Conservation (phyloP, 2,113 vertebrate species). For the Pelmatolapia mariae region DNA sequence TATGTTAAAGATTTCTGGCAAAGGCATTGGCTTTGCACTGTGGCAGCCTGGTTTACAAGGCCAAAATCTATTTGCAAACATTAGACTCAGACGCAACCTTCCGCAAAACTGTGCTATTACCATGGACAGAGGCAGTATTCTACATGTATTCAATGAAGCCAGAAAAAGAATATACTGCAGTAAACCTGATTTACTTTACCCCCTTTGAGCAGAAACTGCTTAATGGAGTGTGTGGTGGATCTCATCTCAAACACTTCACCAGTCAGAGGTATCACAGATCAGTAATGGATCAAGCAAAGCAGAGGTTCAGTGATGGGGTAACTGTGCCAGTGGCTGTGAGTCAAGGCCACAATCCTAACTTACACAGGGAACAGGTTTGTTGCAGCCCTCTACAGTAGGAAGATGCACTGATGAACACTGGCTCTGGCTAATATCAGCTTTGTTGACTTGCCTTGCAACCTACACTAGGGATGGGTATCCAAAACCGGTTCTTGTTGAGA, state of each 20-base stretch:
- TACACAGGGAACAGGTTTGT: not conserved
- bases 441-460: not conserved
- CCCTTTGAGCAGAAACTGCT: not conserved
- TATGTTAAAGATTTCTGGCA: not conserved
- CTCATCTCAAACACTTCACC: not conserved
- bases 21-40: not conserved
- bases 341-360: not conserved
- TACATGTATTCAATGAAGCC: constrained; percentile 15
- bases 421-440: not conserved
- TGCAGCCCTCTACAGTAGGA: not conserved
- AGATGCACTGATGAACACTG: not conserved
- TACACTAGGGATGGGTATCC: too few relatives aligned
- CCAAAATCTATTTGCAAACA: constrained; percentile 29
- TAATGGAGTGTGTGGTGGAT: not conserved
- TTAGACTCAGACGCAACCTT: not conserved
- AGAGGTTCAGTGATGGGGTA: not conserved
- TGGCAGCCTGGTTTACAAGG: constrained; percentile 1
- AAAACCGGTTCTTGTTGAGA: too few relatives aligned
- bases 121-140: not conserved
- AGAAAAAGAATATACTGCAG: not conserved
- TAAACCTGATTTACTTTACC: constrained; percentile 26
- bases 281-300: not conserved
- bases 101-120: not conserved
- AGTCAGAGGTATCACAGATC: constrained; percentile 9
- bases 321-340: not conserved